These are phyloP conservation scores for Capromys pilorides DNA, from an alignment of 2,797 vertebrate species.

Conservation along the genomic window DNA sequence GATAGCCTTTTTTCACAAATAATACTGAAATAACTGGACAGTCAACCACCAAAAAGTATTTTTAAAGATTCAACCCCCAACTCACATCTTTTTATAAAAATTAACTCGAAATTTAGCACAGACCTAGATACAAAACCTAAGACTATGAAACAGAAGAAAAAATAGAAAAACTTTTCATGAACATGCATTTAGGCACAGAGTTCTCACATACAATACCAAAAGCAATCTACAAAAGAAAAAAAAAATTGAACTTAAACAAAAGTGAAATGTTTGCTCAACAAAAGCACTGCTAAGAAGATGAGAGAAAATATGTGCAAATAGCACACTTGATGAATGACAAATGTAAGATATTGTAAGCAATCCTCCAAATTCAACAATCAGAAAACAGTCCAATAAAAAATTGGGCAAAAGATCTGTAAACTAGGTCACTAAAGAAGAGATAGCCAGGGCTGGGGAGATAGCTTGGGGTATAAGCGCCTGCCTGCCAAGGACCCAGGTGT, in stretches of 20 bases:
- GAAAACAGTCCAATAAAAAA: conserved; percentile 49
- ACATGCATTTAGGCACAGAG: not conserved
- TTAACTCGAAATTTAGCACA: conserved; percentile 28
- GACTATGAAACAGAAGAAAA: not conserved
- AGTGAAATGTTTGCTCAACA: not conserved
- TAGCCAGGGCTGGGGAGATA: too few species aligned
- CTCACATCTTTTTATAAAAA: conserved; percentile 1
- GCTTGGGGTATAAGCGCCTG: too few species aligned
- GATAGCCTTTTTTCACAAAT: conserved; percentile 22
- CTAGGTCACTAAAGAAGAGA: not conserved
- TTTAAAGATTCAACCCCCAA: not conserved
- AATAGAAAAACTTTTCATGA: not conserved
- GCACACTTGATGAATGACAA: not conserved
- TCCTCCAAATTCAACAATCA: not conserved
- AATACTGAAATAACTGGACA: not conserved
- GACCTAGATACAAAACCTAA: conserved; percentile 5
- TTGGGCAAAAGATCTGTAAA: not conserved
- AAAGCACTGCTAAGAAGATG: not conserved
- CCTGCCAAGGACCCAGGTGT: too few species aligned
- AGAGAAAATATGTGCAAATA: conserved; percentile 40
- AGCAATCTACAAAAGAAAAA: conserved; percentile 3
- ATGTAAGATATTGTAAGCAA: not conserved
- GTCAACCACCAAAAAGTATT: not conserved
- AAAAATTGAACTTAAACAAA: conserved; percentile 6
- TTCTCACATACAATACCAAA: conserved; percentile 14